A percentile compares a stretch with the other conserved stretches of the same genome.
phyloP scores from a whole-genome alignment of 2,888 invertebrate species.

The Baccha elongata region DNA sequence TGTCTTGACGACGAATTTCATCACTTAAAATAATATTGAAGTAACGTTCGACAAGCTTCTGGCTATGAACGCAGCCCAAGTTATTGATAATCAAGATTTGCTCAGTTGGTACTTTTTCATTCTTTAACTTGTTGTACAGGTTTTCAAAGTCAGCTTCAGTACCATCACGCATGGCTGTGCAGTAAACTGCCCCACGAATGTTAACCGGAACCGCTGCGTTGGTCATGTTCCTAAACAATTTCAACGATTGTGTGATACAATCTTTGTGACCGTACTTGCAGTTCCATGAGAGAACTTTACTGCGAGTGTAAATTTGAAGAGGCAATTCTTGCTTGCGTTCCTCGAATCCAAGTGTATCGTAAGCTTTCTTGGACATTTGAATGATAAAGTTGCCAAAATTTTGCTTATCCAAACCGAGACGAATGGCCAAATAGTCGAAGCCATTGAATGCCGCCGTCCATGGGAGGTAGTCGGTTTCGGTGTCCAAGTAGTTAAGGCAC shows the following conservation, averaged over 20 bases:
- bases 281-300: conserved; percentile 84
- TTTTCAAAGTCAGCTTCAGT: conserved; percentile 41
- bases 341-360: conserved; percentile 82
- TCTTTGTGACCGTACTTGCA: conserved; percentile 85
- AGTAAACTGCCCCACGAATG: conserved; percentile 62
- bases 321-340: conserved; percentile 82
- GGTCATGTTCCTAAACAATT: conserved; percentile 46
- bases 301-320: conserved; percentile 84
- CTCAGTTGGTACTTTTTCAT: conserved; percentile 87
- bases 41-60: conserved; percentile 83
- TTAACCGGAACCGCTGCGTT: conserved; percentile 47
- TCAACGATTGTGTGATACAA: conserved; percentile 83
- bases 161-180: conserved; percentile 64
- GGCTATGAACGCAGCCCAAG: conserved; percentile 87
- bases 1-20: conserved; percentile 80
- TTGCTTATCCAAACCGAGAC: conserved; percentile 48
- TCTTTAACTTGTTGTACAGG: conserved; percentile 74
- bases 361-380: conserved; percentile 81
- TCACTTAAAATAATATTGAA: conserved; percentile 83
- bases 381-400: conserved; percentile 80
- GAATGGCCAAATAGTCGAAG: conserved; percentile 77
- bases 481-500: conserved; percentile 86
- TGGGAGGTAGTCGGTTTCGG: conserved; percentile 87
- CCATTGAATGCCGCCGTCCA: conserved; percentile 86
- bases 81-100: conserved; percentile 86